A percentile compares a stretch with the other conserved stretches of the same genome.
These are phyloP conservation scores for Pycnonotus jocosus DNA, from an alignment of 2,113 vertebrate species.

Conservation along the genomic window DNA sequence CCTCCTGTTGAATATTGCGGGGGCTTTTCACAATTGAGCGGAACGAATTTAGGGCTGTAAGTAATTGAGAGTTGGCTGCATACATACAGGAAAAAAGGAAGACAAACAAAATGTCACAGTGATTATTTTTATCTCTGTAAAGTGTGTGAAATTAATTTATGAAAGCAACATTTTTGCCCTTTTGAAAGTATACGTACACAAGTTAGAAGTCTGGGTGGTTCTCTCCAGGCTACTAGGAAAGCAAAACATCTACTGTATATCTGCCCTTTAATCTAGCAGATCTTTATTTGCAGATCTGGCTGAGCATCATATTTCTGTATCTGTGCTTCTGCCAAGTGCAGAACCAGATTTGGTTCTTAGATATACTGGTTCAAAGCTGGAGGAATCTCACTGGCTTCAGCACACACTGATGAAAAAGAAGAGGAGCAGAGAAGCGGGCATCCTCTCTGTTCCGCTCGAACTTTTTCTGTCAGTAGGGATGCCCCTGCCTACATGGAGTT, in stretches of 20 bases:
- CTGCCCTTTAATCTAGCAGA: conserved; percentile 61
- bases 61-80: conserved; percentile 65
- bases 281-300: conserved; percentile 53
- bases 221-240: conserved; percentile 56
- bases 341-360: conserved; percentile 30
- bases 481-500: background rate
- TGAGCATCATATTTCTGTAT: conserved; percentile 38
- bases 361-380: background rate
- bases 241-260: conserved; percentile 61
- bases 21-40: conserved; percentile 60
- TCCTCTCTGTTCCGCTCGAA: background rate
- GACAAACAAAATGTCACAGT: conserved; percentile 65
- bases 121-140: conserved; percentile 64
- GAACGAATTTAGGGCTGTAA: conserved; percentile 62
- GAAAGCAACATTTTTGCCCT: conserved; percentile 62
- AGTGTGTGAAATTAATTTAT: conserved; percentile 65
- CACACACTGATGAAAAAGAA: background rate
- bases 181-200: conserved; percentile 56
- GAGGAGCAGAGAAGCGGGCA: background rate
- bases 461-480: background rate
- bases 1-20: conserved; percentile 56
- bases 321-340: conserved; percentile 40
- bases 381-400: background rate
- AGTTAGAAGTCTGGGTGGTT: conserved; percentile 57
- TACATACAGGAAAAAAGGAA: conserved; percentile 59